Conservation (phyloP, 1,140 invertebrate species). For the Aradophagus sp. region DNA sequence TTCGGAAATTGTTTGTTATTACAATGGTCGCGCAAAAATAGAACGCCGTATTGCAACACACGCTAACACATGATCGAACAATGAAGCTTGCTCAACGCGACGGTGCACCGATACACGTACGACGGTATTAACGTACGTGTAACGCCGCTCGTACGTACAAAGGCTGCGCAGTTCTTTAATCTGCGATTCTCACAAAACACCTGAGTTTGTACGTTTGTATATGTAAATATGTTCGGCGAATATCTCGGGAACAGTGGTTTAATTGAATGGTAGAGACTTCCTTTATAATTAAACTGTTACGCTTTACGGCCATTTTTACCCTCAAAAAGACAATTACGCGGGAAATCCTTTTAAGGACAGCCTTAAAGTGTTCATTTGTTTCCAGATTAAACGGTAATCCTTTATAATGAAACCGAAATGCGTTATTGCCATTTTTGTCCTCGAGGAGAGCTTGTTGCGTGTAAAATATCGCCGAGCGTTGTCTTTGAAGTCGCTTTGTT, state of each 20-base stretch:
- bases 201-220: conserved; percentile 24
- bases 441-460: conserved; percentile 27
- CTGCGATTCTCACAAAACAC: conserved; percentile 27
- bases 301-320: conserved; percentile 52
- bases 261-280: conserved; percentile 47
- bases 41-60: conserved; percentile 30
- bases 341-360: conserved; percentile 56
- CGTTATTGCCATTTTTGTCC: conserved; percentile 46
- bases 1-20: conserved; percentile 28
- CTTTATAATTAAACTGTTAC: conserved; percentile 56
- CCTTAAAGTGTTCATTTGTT: conserved; percentile 57
- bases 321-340: conserved; percentile 50
- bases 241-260: conserved; percentile 38
- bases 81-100: conserved; percentile 8
- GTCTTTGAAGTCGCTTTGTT: conserved; percentile 19
- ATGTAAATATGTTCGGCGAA: conserved; percentile 44
- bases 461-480: conserved; percentile 18
- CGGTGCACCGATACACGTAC: neutral
- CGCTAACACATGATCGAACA: conserved; percentile 39
- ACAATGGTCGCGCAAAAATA: conserved; percentile 34
- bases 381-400: conserved; percentile 53
- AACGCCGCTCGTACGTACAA: too few relatives aligned
- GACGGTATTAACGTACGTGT: too few relatives aligned
- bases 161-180: conserved; percentile 30
- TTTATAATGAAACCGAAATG: conserved; percentile 53